Conservation (phyloP, 2,888 invertebrate species). For the Actias luna region DNA sequence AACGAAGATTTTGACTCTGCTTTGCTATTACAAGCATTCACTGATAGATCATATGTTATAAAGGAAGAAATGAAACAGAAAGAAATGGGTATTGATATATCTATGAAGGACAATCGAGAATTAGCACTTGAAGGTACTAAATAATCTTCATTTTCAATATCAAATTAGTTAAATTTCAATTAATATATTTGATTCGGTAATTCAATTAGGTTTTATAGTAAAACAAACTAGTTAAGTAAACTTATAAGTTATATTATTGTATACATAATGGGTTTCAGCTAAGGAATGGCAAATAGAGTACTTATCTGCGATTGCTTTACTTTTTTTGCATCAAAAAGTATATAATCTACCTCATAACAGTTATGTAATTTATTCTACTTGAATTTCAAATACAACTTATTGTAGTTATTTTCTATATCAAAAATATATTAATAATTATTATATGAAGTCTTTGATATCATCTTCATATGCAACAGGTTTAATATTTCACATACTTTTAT, state of each 20-base stretch:
- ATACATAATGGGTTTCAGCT: background rate
- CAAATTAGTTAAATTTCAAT: background rate
- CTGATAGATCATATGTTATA: constrained; percentile 88
- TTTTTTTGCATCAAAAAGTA: background rate
- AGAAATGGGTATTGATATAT: constrained; percentile 86
- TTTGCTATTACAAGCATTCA: constrained; percentile 88
- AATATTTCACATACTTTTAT: background rate
- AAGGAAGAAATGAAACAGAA: constrained; percentile 86
- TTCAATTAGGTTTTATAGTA: background rate
- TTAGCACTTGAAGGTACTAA: constrained; percentile 83
- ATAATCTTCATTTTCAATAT: background rate
- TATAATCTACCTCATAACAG: background rate
- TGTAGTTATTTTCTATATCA: background rate
- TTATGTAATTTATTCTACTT: background rate
- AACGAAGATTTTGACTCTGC: constrained; percentile 90
- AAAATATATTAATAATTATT: background rate
- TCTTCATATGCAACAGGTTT: background rate
- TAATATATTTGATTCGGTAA: background rate
- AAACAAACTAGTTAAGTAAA: too few relatives aligned
- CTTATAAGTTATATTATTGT: background rate
- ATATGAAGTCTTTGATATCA: background rate
- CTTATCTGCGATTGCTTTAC: background rate
- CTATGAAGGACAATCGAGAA: constrained; percentile 85
- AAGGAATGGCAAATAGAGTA: background rate
- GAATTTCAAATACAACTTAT: background rate